Evolutionary conservation across 92 coral and sea anemone species (phyloP), one percentile per base, ranked within the genome.

Genomic region (Heteractis magnifica): DNA sequence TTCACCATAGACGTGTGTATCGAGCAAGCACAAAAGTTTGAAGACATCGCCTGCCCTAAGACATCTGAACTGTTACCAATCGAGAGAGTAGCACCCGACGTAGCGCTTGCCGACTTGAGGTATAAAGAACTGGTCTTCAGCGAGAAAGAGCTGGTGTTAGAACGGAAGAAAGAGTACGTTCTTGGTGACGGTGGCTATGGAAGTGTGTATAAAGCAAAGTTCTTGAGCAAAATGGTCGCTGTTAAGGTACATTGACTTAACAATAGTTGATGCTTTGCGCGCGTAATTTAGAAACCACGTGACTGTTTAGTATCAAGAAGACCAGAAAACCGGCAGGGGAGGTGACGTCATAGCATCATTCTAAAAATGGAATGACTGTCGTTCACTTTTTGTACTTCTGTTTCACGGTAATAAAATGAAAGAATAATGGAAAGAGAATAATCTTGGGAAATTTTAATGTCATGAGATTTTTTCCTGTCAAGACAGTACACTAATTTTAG

Each of bases 151-250:
- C 82, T 95, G 84, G 68, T 44, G 49, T 81, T 93, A 53, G 85
- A 85, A 26, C 79, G 76, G 84, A 80, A 81, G 60, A 89, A 85
- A 34, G 90, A 85, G 20, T 72, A 70, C 18, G 50, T 87, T 71
- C 86, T 96, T 20, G 99, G 99, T 5, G 92, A 96, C 74, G 99
- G 99, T n/a, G 80, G 91, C 64, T 97, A 82, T 86, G 99, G 99
- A 11, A 88, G 91, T 1, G 99, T 97, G 75, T 97, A 94, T 92
- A 84, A 98, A 68, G 98, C 97, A 5, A 78, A 83, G 60, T 94
- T 90, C 78, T 60, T 88, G 65, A 90, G 84, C 64, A 90, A 86
- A 76, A 76, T 86, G 48, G 99, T 97, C 55, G 99, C 99, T 19
- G 97, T 90, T 56, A 97, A 97, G 98, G 99, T 94, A 14, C 64